Base-by-base conservation (phyloP, 2,888 invertebrate species). In the Sthenelais limicola region DNA sequence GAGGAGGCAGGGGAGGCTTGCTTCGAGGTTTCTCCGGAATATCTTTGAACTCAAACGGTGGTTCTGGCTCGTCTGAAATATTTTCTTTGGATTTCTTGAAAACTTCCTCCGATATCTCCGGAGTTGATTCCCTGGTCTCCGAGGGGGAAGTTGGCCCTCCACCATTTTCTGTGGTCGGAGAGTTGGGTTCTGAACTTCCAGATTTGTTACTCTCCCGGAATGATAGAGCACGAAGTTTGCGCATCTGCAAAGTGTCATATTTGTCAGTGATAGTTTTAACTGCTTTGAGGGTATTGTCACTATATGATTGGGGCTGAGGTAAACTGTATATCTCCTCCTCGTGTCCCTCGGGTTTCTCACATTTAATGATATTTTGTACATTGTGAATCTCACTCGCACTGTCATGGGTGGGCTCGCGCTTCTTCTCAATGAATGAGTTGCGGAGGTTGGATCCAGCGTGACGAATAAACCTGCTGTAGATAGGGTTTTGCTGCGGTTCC, bases 251-350 rank as follows among this genome's bases (percentile, higher is more conserved):
- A 3, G 77, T 77, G 69, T 77, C 77, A 58, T 77, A 77, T 49
- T 77, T 77, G 33, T 77, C 76, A 3, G 77, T 76, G 62, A 77
- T 77, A 24, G 48, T 38, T 47, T 75, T 76, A 24, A 77, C 75
- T 1, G 77, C 77, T 33, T 73, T 74, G 30, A 77, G 69, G 7
- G 77, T 77, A 71, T 77, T 74, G 24, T 77, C 76, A 48, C 75
- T 51, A 68, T 77, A 77, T 24, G 74, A 73, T 26, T 68, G 73
- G 5, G 77, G 77, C 51, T 77, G 76, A 7, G 77, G 77, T 1
- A 77, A 68, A 15, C 74, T 72, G 66, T 77, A 77, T 21, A 74
- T 67, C 47, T 68, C 43, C 33, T 75, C 74, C 43, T 73, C 54
- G 18, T 38, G 48, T 18, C 51, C 32, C 33, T 43, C 58, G 0